Conservation (phyloP, 2,797 vertebrate species). For the Anas bahamensis region DNA sequence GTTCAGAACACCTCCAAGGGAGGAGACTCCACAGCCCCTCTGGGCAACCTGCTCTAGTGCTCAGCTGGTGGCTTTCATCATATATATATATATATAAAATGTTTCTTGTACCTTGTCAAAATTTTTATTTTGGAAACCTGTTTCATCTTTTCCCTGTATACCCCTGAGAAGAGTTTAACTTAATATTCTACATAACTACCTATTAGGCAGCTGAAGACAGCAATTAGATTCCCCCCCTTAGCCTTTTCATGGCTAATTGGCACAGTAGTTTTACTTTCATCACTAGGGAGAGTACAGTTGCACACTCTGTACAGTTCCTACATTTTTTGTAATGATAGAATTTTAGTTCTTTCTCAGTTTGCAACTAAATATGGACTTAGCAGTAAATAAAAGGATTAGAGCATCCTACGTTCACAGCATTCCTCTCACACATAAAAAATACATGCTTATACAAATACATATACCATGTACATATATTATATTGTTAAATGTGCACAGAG, state of each 20-base stretch:
- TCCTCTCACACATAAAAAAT: background rate
- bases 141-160: background rate
- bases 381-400: background rate
- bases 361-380: background rate
- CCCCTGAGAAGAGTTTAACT: background rate
- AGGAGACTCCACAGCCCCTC: background rate
- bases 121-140: background rate
- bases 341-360: background rate
- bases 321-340: background rate
- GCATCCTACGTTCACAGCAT: background rate
- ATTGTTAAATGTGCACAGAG: background rate
- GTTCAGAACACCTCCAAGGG: background rate
- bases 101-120: background rate
- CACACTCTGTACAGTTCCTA: background rate
- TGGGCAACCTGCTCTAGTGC: background rate
- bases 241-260: background rate
- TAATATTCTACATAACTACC: background rate
- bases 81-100: no score
- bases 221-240: background rate
- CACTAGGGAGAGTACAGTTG: background rate
- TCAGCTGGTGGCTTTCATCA: background rate
- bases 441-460: background rate
- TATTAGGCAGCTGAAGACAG: background rate
- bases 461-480: background rate
- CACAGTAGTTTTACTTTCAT: background rate